Evolutionary conservation across 2,797 vertebrate genomes (phyloP), one percentile per base, ranked within the genome.

Genomic region (Netta rufina): DNA sequence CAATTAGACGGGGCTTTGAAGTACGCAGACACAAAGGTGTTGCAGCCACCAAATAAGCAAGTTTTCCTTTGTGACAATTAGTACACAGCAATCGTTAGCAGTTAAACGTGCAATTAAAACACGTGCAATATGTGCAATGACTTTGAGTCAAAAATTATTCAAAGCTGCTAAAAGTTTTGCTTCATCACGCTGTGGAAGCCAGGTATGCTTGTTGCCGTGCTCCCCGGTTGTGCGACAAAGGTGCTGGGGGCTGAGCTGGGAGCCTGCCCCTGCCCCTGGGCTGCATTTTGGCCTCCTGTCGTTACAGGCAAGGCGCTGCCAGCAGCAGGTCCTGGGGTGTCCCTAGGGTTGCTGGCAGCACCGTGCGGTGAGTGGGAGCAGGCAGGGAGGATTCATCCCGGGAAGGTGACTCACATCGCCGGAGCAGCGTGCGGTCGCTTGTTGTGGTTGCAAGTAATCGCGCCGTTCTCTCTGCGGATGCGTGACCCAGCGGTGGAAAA

Each of bases 271-370:
- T 80, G 61, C 51, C 49, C 82, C 17, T 14, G 10, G 21, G 15
- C 3, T 45, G 39, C 33, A 21, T 58, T 85, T 64, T 61, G 76
- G 51, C 38, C 27, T 4, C 39, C 12, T 6, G 38, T 39, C 12
- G 5, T 15, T 12, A 30, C 53, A 11, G 20, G 38, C 0, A 2
- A n/a, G 10, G 22, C 2, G 3, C 21, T 86, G 36, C 62, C 77
- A n/a, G 0, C 54, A 86, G 54, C 45, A 25, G 32, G 49, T 53
- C 11, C 54, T 28, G 43, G 69, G n/a, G 47, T 39, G 0, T 12
- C 16, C 53, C 28, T 0, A 19, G 45, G 53, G 47, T 3, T 3
- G 49, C 25, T n/a, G 13, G 4, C 0, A 1, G 32, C 56, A 13
- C 28, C 0, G 11, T 15, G 36, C 38, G 7, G 47, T 49, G 49